Evolutionary conservation across 1,140 invertebrate genomes (phyloP), one percentile per base, ranked within the genome.

Genomic region (Zaprionus camerounensis): DNA sequence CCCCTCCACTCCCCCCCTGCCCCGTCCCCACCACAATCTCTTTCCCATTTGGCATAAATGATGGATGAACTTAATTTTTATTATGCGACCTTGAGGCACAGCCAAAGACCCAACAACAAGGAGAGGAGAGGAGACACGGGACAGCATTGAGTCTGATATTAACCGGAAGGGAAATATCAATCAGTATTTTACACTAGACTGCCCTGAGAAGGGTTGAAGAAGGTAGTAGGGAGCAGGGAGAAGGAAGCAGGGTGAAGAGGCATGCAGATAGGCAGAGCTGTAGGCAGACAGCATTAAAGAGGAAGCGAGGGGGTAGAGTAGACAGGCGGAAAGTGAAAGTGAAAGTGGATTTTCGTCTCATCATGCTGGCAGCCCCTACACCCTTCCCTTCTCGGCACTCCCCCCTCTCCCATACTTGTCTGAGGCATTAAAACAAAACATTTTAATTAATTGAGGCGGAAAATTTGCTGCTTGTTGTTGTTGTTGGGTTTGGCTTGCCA

Each of bases 61-160:
- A 86, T 88, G 84, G 84, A 88, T 86, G 83, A 88, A 87, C 77
- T 87, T 75, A 74, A 88, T 83, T 87, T 88, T 87, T 83, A 88
- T 87, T 84, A 68, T 62, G 63, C 83, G 83, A 86, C 83, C 83
- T 87, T 86, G 83, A 77, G 62, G 46, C 59, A 46, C 58, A 69
- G 49, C 64, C 55, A 64, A 62, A 71, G 34, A 38, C 56, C 63
- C 49, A 64, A 38, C 26, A 57, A 65, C 24, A 58, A 49, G 28
- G 12, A n/a, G 38, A 41, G 22, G 66, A 36, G 22, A 59, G 22
- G 59, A 36, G 22, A 59, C 44, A n/a, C 49, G 22, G 17, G 44
- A 56, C 26, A 26, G 46, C 17, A 38, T 68, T 74, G 49, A 63
- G 72, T 57, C 71, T 64, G 76, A 80, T 82, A 80, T 82, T 82